Percentiles rank a stretch among this genome's conserved stretches.
Evolutionary conservation across 2,797 vertebrate species (phyloP).

Genomic region (Leptodactylus fallax): DNA sequence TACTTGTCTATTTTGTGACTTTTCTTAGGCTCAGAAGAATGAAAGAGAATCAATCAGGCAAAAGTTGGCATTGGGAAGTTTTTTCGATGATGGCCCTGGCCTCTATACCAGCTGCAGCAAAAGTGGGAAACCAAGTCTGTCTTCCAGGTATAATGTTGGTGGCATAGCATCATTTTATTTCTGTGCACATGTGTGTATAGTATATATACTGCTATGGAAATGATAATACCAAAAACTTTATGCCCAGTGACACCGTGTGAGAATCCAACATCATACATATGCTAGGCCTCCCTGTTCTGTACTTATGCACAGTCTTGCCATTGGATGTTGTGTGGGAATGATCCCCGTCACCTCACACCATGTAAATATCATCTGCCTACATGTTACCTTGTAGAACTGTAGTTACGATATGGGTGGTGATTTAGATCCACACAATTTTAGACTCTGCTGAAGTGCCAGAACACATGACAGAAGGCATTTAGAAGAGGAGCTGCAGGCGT

Average conservation of each 20-base stretch:
- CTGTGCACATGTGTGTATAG: not conserved
- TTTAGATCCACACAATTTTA: not conserved
- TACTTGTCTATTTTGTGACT: not conserved
- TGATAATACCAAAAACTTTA: not conserved
- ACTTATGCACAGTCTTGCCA: not conserved
- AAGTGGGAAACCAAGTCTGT: conserved; percentile 97
- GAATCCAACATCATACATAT: not conserved
- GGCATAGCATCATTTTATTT: not conserved
- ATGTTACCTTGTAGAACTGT: not conserved
- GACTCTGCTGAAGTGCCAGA: not conserved
- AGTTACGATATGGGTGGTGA: not conserved
- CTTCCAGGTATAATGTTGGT: conserved; percentile 85
- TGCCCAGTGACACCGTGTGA: not conserved
- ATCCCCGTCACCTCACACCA: too few species aligned
- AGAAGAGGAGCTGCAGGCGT: not conserved
- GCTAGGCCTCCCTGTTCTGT: not conserved
- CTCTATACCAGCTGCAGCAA: conserved; percentile 98
- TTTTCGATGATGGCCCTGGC: conserved; percentile 98
- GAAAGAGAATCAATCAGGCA: conserved; percentile 98
- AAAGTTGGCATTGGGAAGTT: conserved; percentile 97
- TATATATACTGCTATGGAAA: not conserved
- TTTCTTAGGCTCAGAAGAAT: conserved; percentile 94
- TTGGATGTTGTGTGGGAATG: not conserved
- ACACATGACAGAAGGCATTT: not conserved
- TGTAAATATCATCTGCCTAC: too few species aligned